Base-by-base conservation (phyloP, 2,113 vertebrate species). In the Hassar affinis region DNA sequence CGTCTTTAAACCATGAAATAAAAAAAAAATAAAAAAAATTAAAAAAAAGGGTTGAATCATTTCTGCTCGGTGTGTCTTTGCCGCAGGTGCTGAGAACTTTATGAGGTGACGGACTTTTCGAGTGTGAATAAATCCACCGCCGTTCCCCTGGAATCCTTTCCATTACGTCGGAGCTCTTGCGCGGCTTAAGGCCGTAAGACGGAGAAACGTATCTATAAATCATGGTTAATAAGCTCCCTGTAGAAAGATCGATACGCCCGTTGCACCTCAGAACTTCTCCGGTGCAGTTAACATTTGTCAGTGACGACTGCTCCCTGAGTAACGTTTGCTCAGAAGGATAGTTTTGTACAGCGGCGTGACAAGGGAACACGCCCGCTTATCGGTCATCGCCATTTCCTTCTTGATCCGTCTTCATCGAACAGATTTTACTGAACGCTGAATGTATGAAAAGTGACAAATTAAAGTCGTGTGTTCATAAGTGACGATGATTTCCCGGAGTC, bases 151-250 rank as follows among this genome's bases (percentile, higher is more conserved):
- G 78, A 68, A 78, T 84, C 81, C 83, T 85, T 72, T 78, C 82
- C 87, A 83, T 89, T 87, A 86, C 47, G 57, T 51, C 33, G 51
- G 86, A 79, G 86, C 83, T 89, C 86, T 82, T 78, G 85, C 59
- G 72, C 59, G 84, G 80, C 84, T 87, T 85, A 83, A 62, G 86
- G 85, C 69, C 49, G 64, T 69, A 86, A 62, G 85, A 82, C 69
- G 45, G 76, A 79, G 85, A 82, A 85, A 86, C 82, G 25, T 74
- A 83, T 86, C 86, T 81, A 88, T 90, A 87, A 84, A 90, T 90
- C 89, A 91, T 85, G 86, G 88, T 86, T 90, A 91, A 89, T 90
- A 90, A 89, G 85, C 82, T 88, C 84, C 86, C 89, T 56, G 75
- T 85, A 84, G 82, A 76, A 87, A 88, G 88, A 91, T 90, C 88